Evolutionary conservation across 2,797 vertebrate genomes (phyloP), one percentile per base, ranked within the genome.

Genomic region (Tapera naevia): DNA sequence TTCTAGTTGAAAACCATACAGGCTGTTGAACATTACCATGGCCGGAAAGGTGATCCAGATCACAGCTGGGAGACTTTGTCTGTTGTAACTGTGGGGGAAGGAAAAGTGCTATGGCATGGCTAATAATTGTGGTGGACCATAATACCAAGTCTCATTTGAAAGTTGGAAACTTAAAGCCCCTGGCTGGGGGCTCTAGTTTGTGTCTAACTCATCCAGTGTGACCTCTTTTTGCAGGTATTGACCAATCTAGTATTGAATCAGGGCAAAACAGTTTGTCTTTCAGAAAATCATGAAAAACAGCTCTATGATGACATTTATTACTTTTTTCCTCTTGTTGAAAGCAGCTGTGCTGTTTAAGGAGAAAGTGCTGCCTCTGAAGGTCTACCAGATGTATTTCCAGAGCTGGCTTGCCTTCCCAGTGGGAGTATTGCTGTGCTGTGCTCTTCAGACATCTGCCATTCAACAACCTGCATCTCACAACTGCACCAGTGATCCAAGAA

Each of bases 401-500:
- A 79, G 41, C 56, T 95, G 79, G 79, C 82, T 92, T 83, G 76
- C 95, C 79, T 92, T 97, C 95, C 88, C 97, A 15, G 5, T 98
- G 94, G 97, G 95, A 45, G 61, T 98, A 13, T 93, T 99, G 54
- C 97, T 98, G 56, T 95, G 87, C 41, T 72, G 95, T 81, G 86
- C 93, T 83, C 81, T 94, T 57, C 78, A 96, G 81, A 95, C 75
- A 60, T 73, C 69, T 85, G 93, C 98, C 0, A 84, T 92, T 71
- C 96, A 96, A 6, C 80, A 95, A 9, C 43, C 57, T 3, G 71
- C 89, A 30, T 48, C 86, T 35, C 84, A 94, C 3, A 97, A 93
- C 57, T 98, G 97, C 72, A 94, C 93, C 30, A 74, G 93, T 7
- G 11, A 74, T 64, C 98, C 98, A 72, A 98, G 97, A 93, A 96